A percentile compares a stretch with the other conserved stretches of the same genome.
Evolutionary conservation across 2,888 invertebrate genomes (phyloP).

Genomic region (Apamea anceps): DNA sequence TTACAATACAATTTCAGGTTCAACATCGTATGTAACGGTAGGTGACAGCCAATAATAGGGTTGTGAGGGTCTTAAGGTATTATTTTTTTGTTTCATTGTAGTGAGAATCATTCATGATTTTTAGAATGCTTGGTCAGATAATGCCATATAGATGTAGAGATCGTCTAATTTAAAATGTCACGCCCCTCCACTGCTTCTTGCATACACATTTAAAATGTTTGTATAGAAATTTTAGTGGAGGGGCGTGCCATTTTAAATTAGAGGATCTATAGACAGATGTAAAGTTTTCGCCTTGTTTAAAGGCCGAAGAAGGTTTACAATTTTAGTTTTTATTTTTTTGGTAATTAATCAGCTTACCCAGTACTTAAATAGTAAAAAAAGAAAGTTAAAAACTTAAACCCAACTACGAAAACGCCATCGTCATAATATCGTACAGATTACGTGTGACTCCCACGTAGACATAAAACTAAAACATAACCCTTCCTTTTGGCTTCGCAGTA

Average conservation of each 20-base stretch:
- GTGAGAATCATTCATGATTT: not conserved
- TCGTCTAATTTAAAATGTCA: too few species aligned
- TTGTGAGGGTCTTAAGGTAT: not conserved
- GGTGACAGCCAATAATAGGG: constrained; percentile 43
- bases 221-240: too few species aligned
- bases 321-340: not conserved
- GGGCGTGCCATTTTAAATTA: too few species aligned
- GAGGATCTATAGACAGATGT: too few species aligned
- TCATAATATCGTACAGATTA: not conserved
- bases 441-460: not conserved
- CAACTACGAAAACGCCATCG: too few species aligned
- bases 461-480: not conserved
- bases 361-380: not conserved
- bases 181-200: too few species aligned
- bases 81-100: not conserved
- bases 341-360: not conserved
- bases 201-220: too few species aligned
- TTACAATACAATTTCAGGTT: constrained; percentile 63
- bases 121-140: not conserved
- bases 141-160: not conserved
- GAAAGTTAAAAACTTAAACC: too few species aligned
- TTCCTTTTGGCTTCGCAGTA: not conserved
- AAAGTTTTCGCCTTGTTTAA: not conserved
- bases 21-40: constrained; percentile 51
- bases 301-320: not conserved